Percentiles rank a stretch among this genome's conserved stretches.
Evolutionary conservation across 1,140 invertebrate species (phyloP).

Genomic region (Philopotamus ludificatus): DNA sequence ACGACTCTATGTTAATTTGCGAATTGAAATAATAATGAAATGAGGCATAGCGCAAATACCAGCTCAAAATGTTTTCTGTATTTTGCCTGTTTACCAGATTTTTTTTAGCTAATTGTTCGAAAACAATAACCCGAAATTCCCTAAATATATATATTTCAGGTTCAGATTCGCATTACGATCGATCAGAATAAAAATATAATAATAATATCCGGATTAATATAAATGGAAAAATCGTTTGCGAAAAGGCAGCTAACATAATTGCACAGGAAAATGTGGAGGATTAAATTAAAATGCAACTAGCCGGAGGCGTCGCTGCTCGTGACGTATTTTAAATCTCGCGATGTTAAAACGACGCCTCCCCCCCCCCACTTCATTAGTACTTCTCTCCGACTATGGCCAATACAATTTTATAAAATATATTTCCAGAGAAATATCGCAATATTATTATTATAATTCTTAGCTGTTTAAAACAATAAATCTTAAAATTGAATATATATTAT

Average conservation of each 20-base stretch:
- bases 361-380: neutral
- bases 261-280: neutral
- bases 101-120: neutral
- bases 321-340: neutral
- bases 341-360: neutral
- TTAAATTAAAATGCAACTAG: neutral
- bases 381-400: neutral
- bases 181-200: neutral
- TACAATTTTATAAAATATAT: neutral
- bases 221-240: neutral
- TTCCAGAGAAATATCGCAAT: neutral
- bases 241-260: neutral
- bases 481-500: neutral
- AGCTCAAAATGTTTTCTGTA: neutral
- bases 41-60: conserved; percentile 2
- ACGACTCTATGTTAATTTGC: conserved; percentile 24
- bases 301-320: neutral
- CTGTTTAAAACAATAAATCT: neutral
- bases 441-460: too few relatives aligned
- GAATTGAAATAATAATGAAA: conserved; percentile 30
- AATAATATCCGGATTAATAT: neutral
- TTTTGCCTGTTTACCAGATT: neutral
- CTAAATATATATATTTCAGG: neutral
- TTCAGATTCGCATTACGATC: neutral
- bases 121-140: neutral